phyloP scores from a whole-genome alignment of 2,888 invertebrate species.

The Boloria selene region DNA sequence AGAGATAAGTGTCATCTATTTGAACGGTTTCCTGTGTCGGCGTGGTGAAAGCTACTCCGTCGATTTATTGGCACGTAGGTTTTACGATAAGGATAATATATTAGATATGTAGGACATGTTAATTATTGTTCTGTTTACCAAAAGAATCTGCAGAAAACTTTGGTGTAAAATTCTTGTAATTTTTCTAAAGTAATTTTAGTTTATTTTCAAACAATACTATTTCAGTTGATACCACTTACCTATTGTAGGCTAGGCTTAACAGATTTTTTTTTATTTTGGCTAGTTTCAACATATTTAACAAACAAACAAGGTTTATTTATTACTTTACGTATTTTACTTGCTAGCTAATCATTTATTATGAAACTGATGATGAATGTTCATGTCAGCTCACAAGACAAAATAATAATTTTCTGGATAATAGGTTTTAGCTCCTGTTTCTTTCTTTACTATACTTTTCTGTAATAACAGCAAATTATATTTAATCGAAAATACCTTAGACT shows the following conservation, averaged over 20 bases:
- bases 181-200: background rate
- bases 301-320: too few species aligned
- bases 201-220: background rate
- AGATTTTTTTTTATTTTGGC: too few species aligned
- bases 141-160: background rate
- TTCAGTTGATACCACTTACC: background rate
- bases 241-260: too few species aligned
- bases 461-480: conserved; percentile 19
- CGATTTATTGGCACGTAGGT: conserved; percentile 35
- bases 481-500: conserved; percentile 9
- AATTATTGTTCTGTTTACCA: background rate
- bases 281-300: too few species aligned
- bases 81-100: conserved; percentile 25
- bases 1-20: conserved; percentile 72
- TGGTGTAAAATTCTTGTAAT: background rate
- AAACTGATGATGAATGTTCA: conserved; percentile 7
- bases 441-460: conserved; percentile 12
- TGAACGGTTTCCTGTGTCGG: conserved; percentile 77
- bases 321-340: too few species aligned
- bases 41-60: conserved; percentile 68
- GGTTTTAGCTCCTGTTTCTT: background rate
- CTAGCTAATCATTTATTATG: too few species aligned
- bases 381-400: background rate
- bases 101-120: conserved; percentile 1
- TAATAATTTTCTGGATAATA: conserved; percentile 11